Percentiles rank a stretch among this genome's conserved stretches.
Evolutionary conservation across 2,113 vertebrate genomes (phyloP).

Genomic region (Entosphenus tridentatus): DNA sequence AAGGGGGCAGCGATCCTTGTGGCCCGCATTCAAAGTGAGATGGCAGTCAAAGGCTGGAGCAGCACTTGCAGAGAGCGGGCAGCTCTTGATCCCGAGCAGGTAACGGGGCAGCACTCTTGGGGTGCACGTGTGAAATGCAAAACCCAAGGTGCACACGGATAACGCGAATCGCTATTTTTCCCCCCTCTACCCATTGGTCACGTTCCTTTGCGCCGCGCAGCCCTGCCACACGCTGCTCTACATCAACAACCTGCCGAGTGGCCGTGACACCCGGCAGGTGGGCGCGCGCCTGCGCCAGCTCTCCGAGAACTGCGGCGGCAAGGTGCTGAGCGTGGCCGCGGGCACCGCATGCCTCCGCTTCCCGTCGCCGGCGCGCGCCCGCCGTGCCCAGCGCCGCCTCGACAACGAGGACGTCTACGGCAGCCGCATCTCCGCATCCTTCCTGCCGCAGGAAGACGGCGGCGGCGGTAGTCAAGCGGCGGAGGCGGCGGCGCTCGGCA

Average conservation of each 20-base stretch:
- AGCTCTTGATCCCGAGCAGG: too few species aligned
- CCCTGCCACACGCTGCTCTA: slow-evolving; percentile 79
- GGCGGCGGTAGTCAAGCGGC: not conserved
- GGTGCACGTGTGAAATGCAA: too few species aligned
- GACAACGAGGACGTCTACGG: slow-evolving; percentile 93
- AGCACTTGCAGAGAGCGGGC: too few species aligned
- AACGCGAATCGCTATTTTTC: too few species aligned
- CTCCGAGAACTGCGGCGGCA: slow-evolving; percentile 90
- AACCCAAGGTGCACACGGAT: too few species aligned
- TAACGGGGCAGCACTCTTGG: too few species aligned
- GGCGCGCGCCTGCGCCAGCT: slow-evolving; percentile 68
- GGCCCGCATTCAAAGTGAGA: too few species aligned
- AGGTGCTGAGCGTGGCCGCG: slow-evolving; percentile 63
- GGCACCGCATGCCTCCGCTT: slow-evolving; percentile 68
- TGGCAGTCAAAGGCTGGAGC: too few species aligned
- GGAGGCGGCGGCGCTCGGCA: too few species aligned
- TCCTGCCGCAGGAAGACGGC: slow-evolving; percentile 13
- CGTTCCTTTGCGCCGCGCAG: slow-evolving; percentile 13
- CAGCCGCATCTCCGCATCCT: slow-evolving; percentile 55
- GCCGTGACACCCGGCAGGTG: slow-evolving; percentile 65
- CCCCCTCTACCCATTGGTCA: too few species aligned
- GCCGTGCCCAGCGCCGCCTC: slow-evolving; percentile 77
- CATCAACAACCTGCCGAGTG: slow-evolving; percentile 76
- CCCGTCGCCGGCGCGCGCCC: slow-evolving; percentile 50
- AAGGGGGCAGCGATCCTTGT: too few species aligned